These are phyloP conservation scores for Proales similis DNA, from an alignment of 1,140 invertebrate genomes.

Conservation along the genomic window DNA sequence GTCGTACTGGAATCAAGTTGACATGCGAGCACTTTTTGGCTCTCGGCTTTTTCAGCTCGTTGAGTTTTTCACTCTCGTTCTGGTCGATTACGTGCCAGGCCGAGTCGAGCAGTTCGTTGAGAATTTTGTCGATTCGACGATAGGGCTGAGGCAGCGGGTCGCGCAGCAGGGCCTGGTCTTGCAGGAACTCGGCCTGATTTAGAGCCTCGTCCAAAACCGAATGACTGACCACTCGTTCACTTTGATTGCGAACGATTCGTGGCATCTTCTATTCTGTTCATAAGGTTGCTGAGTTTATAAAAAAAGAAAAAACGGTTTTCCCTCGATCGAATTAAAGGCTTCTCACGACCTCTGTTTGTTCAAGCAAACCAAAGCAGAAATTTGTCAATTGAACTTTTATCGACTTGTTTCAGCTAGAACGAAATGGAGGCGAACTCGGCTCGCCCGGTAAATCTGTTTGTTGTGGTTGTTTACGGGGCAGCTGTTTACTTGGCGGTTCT, in stretches of 20 bases:
- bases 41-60: constrained; percentile 22
- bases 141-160: constrained; percentile 21
- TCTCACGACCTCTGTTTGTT: too few relatives aligned
- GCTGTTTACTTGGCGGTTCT: constrained; percentile 78
- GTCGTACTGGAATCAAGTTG: background rate
- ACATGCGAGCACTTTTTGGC: background rate
- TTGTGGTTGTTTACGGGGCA: background rate
- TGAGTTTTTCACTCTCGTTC: constrained; percentile 15
- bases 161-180: background rate
- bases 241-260: background rate
- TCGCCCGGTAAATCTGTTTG: too few relatives aligned
- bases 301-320: too few relatives aligned
- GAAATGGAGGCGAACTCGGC: too few relatives aligned
- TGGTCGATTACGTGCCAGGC: constrained; percentile 10
- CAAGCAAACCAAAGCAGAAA: too few relatives aligned
- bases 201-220: constrained; percentile 17
- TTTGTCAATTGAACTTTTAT: too few relatives aligned
- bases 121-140: constrained; percentile 30
- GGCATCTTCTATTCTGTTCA: too few relatives aligned
- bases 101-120: constrained; percentile 4
- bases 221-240: constrained; percentile 12
- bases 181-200: constrained; percentile 10
- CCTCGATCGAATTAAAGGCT: too few relatives aligned
- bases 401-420: too few relatives aligned
- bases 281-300: too few relatives aligned